These are phyloP conservation scores for Adoxophyes honmai DNA, from an alignment of 1,140 invertebrate genomes.

Conservation along the genomic window DNA sequence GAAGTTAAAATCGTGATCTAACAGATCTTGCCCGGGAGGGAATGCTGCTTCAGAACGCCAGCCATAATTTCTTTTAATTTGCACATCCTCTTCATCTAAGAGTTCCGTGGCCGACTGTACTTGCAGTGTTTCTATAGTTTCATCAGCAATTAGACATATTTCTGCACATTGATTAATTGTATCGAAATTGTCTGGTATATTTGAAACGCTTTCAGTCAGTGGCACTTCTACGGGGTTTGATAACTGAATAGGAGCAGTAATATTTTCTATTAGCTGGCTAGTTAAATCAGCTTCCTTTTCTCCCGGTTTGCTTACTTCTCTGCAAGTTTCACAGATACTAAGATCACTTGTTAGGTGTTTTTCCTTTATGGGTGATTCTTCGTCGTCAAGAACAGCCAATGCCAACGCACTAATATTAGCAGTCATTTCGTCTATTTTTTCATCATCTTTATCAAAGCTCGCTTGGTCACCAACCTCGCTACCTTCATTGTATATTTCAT, in stretches of 20 bases:
- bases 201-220: slow-evolving; percentile 27
- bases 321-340: slow-evolving; percentile 58
- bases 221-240: slow-evolving; percentile 57
- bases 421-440: background rate
- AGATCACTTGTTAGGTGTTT: slow-evolving; percentile 25
- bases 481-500: background rate
- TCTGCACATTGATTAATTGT: slow-evolving; percentile 35
- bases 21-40: slow-evolving; percentile 4
- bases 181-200: slow-evolving; percentile 28
- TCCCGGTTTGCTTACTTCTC: slow-evolving; percentile 51
- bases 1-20: slow-evolving; percentile 31
- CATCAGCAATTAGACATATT: slow-evolving; percentile 51
- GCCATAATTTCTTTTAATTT: slow-evolving; percentile 33
- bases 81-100: slow-evolving; percentile 33
- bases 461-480: background rate
- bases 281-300: slow-evolving; percentile 55
- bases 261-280: slow-evolving; percentile 60
- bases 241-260: slow-evolving; percentile 63
- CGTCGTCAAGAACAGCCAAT: slow-evolving; percentile 8
- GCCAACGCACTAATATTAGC: background rate
- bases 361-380: slow-evolving; percentile 15
- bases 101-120: slow-evolving; percentile 44
- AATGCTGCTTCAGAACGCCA: slow-evolving; percentile 30
- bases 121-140: slow-evolving; percentile 51
- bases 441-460: background rate